Evolutionary conservation across 2,888 invertebrate species (phyloP), one percentile per base, ranked within the genome.

Genomic region (Acanthosepion lycidas): DNA sequence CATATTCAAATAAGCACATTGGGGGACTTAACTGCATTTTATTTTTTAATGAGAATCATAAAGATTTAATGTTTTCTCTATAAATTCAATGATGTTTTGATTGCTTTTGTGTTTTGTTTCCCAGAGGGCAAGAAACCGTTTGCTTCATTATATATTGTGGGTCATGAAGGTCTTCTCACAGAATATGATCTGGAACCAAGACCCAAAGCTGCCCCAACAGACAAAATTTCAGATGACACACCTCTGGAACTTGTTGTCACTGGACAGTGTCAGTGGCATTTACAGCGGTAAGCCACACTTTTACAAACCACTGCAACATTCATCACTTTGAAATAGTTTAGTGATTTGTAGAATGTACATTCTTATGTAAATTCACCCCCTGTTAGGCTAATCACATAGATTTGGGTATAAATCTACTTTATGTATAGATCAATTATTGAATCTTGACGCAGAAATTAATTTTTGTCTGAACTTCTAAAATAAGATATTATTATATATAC

Each of bases 61-160:
- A 33, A 33, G 42, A 91, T 42, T 8, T 91, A 91, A 91, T 91
- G 18, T 20, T 33, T n/a, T n/a, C 1, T 23, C 23, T 59, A 59
- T 42, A 59, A 59, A 23, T 59, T 23, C 59, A 59, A 23, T 20
- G 3, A 23, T 91, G 33, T 91, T 91, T 92, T 23, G 8, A 28
- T 92, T 48, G 49, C 26, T 92, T 92, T 93, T 93, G 2, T 93
- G 18, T 93, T 51, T 93, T 49, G 6, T 23, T 49, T 51, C 5
- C 4, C 33, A 96, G 96, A 96, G 33, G 96, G 96, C 94, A 98
- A 98, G 96, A 98, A 98, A 28, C 96, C 97, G 26, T 98, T 98
- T 42, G 98, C 99, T 97, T 98, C 99, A n/a, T 98, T 99, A 23
- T 99, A 99, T 97, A 98, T 99, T 49, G 98, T 99, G 98, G 98